Conservation (phyloP, 1,140 invertebrate species). For the Venustaconcha ellipsiformis region DNA sequence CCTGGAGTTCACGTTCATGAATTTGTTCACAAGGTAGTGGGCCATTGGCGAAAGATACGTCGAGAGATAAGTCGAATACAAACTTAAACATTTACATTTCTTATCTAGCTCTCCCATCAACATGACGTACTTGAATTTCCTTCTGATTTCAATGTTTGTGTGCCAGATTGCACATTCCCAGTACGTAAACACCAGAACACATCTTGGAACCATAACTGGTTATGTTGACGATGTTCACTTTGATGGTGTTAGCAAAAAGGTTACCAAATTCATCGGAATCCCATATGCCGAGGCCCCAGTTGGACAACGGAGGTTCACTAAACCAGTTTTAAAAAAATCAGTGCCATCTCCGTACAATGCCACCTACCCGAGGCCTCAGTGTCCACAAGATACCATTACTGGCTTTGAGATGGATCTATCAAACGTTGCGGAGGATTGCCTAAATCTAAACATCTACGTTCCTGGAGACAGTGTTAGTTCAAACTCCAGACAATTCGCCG, state of each 20-base stretch:
- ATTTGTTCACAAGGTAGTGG: too few relatives aligned
- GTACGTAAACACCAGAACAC: too few relatives aligned
- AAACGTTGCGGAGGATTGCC: constrained; percentile 50
- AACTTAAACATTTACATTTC: too few relatives aligned
- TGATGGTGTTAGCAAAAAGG: constrained; percentile 72
- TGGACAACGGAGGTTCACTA: constrained; percentile 86
- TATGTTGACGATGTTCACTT: background rate
- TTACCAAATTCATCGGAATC: constrained; percentile 90
- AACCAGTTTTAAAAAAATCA: constrained; percentile 78
- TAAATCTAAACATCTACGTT: constrained; percentile 50
- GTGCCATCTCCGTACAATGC: constrained; percentile 80
- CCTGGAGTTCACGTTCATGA: too few relatives aligned
- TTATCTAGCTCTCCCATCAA: too few relatives aligned
- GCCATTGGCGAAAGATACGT: too few relatives aligned
- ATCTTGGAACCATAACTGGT: constrained; percentile 11
- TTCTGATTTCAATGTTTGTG: too few relatives aligned
- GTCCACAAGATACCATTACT: constrained; percentile 86
- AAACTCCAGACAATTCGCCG: constrained; percentile 13
- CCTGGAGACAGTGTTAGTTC: constrained; percentile 77
- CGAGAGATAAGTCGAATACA: too few relatives aligned
- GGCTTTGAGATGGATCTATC: constrained; percentile 11
- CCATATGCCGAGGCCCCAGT: constrained; percentile 92
- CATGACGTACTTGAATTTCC: too few relatives aligned
- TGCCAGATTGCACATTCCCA: too few relatives aligned
- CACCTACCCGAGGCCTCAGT: constrained; percentile 85